Conservation (phyloP, 2,797 vertebrate species). For the Lithobates sylvaticus region DNA sequence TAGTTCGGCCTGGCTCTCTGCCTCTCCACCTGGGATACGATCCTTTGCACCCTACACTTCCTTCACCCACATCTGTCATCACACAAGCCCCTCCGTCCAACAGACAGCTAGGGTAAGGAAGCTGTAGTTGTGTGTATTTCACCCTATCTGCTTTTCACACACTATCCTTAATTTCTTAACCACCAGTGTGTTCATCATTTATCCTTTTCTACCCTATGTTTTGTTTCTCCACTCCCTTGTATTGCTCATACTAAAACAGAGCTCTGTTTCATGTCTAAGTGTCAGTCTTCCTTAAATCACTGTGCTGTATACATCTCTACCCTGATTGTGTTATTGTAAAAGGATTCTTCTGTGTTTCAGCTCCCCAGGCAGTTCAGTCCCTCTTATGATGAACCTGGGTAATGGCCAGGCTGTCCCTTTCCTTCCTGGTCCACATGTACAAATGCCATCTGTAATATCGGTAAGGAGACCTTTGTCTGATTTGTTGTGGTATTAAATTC, state of each 20-base stretch:
- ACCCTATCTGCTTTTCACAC: background rate
- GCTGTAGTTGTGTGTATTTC: slow-evolving; percentile 15
- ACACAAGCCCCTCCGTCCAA: slow-evolving; percentile 95
- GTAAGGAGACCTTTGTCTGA: slow-evolving; percentile 73
- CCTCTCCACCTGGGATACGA: slow-evolving; percentile 92
- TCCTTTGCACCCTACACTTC: slow-evolving; percentile 88
- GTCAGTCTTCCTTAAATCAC: background rate
- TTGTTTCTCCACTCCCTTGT: slow-evolving; percentile 40
- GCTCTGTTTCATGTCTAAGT: background rate
- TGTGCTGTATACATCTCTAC: background rate
- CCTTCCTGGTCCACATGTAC: slow-evolving; percentile 88
- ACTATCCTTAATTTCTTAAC: background rate
- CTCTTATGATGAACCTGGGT: slow-evolving; percentile 92
- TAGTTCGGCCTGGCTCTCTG: slow-evolving; percentile 93
- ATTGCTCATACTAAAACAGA: background rate
- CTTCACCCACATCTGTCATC: slow-evolving; percentile 98
- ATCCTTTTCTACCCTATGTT: background rate
- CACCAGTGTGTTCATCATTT: slow-evolving; percentile 6
- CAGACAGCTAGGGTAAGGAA: slow-evolving; percentile 89
- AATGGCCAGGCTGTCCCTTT: slow-evolving; percentile 94
- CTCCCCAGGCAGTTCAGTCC: slow-evolving; percentile 88
- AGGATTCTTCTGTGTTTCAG: slow-evolving; percentile 72
- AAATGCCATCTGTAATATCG: slow-evolving; percentile 97
- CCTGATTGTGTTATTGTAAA: background rate
- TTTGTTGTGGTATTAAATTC: background rate